Percentiles rank a stretch among this genome's conserved stretches.
Evolutionary conservation across 2,797 vertebrate species (phyloP).

Genomic region (Enteromius afrohamiltoni): DNA sequence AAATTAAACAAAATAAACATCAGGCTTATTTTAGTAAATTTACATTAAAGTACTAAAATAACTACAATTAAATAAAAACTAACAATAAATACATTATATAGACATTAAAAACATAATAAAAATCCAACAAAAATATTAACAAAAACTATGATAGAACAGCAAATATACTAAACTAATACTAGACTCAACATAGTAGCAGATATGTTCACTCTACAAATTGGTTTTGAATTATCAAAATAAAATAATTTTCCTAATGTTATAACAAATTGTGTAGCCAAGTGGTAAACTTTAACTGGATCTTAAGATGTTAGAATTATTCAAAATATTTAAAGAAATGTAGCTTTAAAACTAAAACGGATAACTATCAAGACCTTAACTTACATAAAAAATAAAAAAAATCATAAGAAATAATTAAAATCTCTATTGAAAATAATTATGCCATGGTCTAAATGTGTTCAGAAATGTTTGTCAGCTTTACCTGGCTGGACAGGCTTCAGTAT

Average conservation of each 20-base stretch:
- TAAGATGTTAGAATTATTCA: background rate
- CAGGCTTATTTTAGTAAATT: background rate
- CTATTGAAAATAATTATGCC: too few species aligned
- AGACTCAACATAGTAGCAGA: background rate
- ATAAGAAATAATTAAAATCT: too few species aligned
- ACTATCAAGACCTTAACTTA: background rate
- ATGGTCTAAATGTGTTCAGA: background rate
- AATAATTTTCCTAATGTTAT: background rate
- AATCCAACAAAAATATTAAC: background rate
- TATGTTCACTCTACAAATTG: background rate
- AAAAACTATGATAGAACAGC: background rate
- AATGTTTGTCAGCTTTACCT: conserved; percentile 68
- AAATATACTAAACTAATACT: background rate
- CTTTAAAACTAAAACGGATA: too few species aligned
- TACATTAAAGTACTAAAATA: background rate
- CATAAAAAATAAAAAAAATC: too few species aligned
- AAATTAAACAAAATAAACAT: background rate
- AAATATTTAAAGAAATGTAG: background rate
- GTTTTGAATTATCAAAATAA: background rate
- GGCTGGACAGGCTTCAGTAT: conserved; percentile 73
- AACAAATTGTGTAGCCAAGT: background rate
- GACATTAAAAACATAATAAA: background rate
- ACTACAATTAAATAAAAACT: background rate
- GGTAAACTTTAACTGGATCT: background rate
- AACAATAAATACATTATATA: background rate